Evolutionary conservation across 2,888 invertebrate species (phyloP), one percentile per base, ranked within the genome.

Genomic region (Pimpla rufipes): DNA sequence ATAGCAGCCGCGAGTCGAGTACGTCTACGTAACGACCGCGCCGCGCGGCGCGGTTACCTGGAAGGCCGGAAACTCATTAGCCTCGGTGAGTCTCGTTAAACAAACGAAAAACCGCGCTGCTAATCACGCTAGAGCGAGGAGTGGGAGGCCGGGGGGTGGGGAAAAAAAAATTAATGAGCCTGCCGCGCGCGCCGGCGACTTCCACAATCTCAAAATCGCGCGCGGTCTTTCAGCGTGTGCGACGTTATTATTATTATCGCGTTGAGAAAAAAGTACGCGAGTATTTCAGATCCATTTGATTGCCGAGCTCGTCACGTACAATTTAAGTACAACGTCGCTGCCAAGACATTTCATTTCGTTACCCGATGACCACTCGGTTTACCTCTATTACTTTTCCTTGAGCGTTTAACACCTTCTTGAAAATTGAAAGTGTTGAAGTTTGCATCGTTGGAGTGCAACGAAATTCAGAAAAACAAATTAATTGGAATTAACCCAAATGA

Each of bases 51-150:
- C 59, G 62, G 67, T 75, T 71, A 70, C 75, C 57, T 62, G 71
- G 62, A 62, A 83, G 52, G 67, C 79, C 76, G 79, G 83, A 83
- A 79, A 71, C 79, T 83, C 83, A 79, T 83, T 80, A 83, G 73
- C 76, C 71, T 62, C 77, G 76, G 62, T 68, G 71, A 79, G 77
- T 80, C 83, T 75, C 79, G 73, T 79, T 70, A 73, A 79, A 76
- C 55, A 50, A 73, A 79, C 62, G 78, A 76, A 76, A 77, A 82
- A 79, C 70, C 79, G 62, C 40, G 42, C 57, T 37, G 62, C 79
- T 83, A 83, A 83, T 83, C 79, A 59, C 59, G 52, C 79, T 40
- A 21, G 42, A 80, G 76, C 67, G 75, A 11, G n/a, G 29, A 29
- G 29, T 5, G 29, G n/a, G 29, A 3, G 29, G 29, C 5, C 2